These are phyloP conservation scores for Oedothorax gibbosus DNA, from an alignment of 1,140 invertebrate species.

Conservation along the genomic window DNA sequence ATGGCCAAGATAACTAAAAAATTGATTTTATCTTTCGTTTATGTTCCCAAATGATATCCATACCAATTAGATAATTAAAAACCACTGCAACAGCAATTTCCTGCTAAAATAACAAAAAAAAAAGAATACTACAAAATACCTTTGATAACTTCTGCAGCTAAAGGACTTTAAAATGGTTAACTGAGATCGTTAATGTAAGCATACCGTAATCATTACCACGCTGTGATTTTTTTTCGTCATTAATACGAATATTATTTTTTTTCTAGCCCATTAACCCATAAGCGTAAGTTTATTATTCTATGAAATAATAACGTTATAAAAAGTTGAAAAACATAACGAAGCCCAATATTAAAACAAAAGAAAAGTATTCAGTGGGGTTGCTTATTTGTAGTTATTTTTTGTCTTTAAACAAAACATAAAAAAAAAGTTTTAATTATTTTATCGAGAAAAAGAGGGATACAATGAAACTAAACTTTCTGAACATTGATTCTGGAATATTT, in stretches of 20 bases:
- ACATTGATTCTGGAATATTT: too few relatives aligned
- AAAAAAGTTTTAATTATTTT: constrained; percentile 52
- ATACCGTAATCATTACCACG: constrained; percentile 43
- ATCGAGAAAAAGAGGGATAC: constrained; percentile 1
- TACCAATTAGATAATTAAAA: too few relatives aligned
- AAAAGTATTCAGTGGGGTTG: neutral
- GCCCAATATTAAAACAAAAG: neutral
- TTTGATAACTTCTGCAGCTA: constrained; percentile 13
- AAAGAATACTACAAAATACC: constrained; percentile 20
- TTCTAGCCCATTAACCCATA: neutral
- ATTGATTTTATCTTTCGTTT: too few relatives aligned
- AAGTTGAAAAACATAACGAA: constrained; percentile 4
- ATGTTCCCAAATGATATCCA: too few relatives aligned
- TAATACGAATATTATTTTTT: constrained; percentile 8
- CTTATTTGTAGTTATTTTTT: neutral
- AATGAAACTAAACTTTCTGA: neutral
- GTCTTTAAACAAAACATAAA: neutral
- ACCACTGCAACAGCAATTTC: too few relatives aligned
- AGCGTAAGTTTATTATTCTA: constrained; percentile 42
- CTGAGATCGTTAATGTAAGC: constrained; percentile 42
- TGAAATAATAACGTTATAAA: constrained; percentile 9
- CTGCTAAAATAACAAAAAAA: too few relatives aligned
- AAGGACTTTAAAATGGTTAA: constrained; percentile 31
- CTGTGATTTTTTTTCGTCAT: constrained; percentile 8
- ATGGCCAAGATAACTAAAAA: too few relatives aligned